Evolutionary conservation across 2,113 vertebrate genomes (phyloP), one percentile per base, ranked within the genome.

Genomic region (Cynoglossus semilaevis): DNA sequence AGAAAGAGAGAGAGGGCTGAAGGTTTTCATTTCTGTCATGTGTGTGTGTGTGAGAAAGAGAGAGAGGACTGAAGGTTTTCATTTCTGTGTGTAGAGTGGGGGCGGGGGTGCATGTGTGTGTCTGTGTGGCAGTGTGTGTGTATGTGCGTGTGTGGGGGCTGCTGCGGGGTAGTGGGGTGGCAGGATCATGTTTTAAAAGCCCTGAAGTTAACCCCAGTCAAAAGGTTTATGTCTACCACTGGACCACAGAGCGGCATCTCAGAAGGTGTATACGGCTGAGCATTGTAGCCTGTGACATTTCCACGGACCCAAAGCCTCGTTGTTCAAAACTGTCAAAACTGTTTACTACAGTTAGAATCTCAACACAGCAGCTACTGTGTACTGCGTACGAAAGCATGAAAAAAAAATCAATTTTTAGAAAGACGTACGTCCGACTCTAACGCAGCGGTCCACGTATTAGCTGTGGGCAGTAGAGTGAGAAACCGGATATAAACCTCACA

Each of bases 101-200:
- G 50, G 49, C 12, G 8, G 6, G 41, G 3, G 73, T 63, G 67
- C 61, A 66, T 76, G 68, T 80, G 75, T 63, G 65, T 63, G 76
- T 45, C n/a, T n/a, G n/a, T n/a, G n/a, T n/a, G n/a, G n/a, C n/a
- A n/a, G 48, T 43, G 42, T 43, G 42, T 43, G 42, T 43, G 42
- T 43, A 61, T 43, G 42, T 43, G 42, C 15, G 14, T 43, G 42
- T 43, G 42, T 15, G 43, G 29, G 22, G 22, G 22, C 22, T 29
- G 6, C 22, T 15, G 4, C n/a, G 13, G 42, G 37, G 16, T n/a
- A 48, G 12, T 75, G 5, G 72, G 40, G 68, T 48, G 70, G 63
- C 62, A 60, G 79, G 84, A 85, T 86, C 79, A 78, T 85, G 76
- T 88, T 85, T 87, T 82, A 85, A 83, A 82, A 79, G 83, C 77